These are phyloP conservation scores for Lucifuga dentata DNA, from an alignment of 2,113 vertebrate genomes.

Conservation along the genomic window DNA sequence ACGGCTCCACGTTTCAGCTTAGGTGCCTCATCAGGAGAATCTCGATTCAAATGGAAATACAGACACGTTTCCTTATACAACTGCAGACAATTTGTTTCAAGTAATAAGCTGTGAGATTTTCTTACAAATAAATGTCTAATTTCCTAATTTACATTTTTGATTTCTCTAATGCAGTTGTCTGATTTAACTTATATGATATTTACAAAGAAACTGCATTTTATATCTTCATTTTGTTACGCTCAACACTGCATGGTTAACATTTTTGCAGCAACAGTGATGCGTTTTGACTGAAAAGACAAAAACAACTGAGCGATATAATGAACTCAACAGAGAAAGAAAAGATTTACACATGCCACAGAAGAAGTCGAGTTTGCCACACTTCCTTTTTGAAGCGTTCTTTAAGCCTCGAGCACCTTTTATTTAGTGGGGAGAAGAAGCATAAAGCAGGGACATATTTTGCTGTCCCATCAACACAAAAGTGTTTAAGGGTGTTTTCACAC, in stretches of 20 bases:
- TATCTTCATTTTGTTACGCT: not conserved
- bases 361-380: too few species aligned
- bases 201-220: not conserved
- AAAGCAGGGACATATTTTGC: not conserved
- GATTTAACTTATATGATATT: slow-evolving; percentile 17
- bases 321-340: not conserved
- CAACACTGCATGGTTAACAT: slow-evolving; percentile 3
- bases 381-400: not conserved
- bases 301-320: not conserved
- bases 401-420: slow-evolving; percentile 3
- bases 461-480: not conserved
- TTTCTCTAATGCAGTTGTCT: not conserved
- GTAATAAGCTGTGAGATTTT: slow-evolving; percentile 17
- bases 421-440: not conserved
- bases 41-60: slow-evolving; percentile 1
- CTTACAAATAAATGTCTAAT: not conserved
- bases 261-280: slow-evolving; percentile 4
- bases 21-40: not conserved
- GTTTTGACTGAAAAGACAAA: slow-evolving; percentile 4
- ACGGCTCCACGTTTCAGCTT: slow-evolving; percentile 12
- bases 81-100: not conserved
- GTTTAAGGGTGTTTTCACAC: too few species aligned
- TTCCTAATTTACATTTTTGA: slow-evolving; percentile 17
- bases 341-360: slow-evolving; percentile 4
- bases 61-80: not conserved